Percentiles rank a stretch among this genome's conserved stretches.
phyloP scores from a whole-genome alignment of 2,797 vertebrate genomes.

The Coregonus sp. region DNA sequence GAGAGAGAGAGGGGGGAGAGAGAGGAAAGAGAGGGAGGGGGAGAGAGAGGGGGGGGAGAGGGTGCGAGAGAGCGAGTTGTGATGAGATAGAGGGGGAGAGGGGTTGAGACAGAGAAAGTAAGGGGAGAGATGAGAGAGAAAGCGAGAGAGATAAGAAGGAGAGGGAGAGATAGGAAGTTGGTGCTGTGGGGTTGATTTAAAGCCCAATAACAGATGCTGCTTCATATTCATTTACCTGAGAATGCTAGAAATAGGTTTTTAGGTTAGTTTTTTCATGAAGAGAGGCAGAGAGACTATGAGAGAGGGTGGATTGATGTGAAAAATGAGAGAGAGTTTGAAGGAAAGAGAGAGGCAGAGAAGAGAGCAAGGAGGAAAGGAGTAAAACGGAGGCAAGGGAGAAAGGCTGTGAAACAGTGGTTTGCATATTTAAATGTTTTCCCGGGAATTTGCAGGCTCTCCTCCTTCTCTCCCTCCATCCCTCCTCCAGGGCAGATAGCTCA shows the following conservation, averaged over 20 bases:
- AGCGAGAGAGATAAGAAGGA: slow-evolving; percentile 59
- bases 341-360: neutral
- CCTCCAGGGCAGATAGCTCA: neutral
- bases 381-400: neutral
- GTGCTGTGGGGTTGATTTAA: slow-evolving; percentile 48
- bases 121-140: slow-evolving; percentile 55
- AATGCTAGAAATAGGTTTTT: slow-evolving; percentile 15
- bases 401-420: neutral
- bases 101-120: too few species aligned
- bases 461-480: neutral
- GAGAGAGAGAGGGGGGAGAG: neutral
- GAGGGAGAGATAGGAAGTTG: slow-evolving; percentile 17
- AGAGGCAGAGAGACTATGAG: neutral
- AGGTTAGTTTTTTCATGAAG: too few species aligned
- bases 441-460: neutral
- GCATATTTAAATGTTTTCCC: neutral
- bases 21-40: too few species aligned
- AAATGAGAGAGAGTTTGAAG: slow-evolving; percentile 17
- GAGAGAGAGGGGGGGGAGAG: neutral
- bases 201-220: slow-evolving; percentile 67
- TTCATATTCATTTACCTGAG: slow-evolving; percentile 66
- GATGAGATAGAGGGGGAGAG: neutral
- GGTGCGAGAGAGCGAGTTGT: too few species aligned
- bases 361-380: too few species aligned
- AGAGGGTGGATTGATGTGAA: neutral